Evolutionary conservation across 2,113 vertebrate species (phyloP).

Genomic region (Pipa parva): DNA sequence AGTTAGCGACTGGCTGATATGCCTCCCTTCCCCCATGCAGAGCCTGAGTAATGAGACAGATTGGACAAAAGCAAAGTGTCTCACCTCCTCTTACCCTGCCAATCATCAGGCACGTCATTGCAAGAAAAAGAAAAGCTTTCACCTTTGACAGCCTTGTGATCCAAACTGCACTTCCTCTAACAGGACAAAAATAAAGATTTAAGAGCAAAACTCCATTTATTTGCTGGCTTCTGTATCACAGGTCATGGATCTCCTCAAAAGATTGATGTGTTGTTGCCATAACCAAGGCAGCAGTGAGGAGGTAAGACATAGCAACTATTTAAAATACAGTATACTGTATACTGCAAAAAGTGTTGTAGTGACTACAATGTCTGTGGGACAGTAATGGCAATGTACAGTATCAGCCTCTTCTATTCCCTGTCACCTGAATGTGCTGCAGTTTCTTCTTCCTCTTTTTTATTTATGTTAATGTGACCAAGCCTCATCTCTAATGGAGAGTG

Average conservation of each 20-base stretch:
- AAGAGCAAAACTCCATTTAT: background rate
- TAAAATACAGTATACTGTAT: too few relatives aligned
- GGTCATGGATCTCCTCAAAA: background rate
- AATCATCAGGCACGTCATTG: constrained; percentile 2
- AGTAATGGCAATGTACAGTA: too few relatives aligned
- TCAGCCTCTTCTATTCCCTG: too few relatives aligned
- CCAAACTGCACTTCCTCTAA: background rate
- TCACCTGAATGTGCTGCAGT: too few relatives aligned
- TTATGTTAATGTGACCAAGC: too few relatives aligned
- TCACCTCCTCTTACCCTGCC: background rate
- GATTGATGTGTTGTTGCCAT: constrained; percentile 15
- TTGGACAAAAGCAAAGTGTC: background rate
- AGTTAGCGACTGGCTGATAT: background rate
- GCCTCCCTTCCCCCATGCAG: background rate
- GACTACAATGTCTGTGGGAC: too few relatives aligned
- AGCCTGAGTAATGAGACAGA: background rate
- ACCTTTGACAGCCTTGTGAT: constrained; percentile 15
- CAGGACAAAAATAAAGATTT: background rate
- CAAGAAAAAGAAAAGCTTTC: background rate
- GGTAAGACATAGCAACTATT: constrained; percentile 1
- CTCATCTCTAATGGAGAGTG: too few relatives aligned
- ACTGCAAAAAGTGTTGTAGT: too few relatives aligned
- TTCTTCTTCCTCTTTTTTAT: too few relatives aligned
- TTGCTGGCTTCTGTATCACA: background rate
- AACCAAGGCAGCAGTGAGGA: background rate